Conservation (phyloP, 2,888 invertebrate species). For the Agelastica alni region DNA sequence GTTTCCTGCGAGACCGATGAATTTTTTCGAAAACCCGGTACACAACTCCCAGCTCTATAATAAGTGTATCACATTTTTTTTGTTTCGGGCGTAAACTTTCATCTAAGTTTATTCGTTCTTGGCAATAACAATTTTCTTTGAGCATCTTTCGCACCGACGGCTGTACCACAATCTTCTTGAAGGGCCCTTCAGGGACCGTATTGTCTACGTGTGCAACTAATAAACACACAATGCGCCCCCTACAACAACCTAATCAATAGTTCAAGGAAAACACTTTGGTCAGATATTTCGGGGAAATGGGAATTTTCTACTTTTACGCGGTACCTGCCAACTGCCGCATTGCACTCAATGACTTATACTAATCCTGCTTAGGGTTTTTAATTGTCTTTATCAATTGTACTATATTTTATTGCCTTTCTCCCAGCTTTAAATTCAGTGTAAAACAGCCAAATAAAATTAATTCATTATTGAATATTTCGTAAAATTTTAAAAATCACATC, state of each 20-base stretch:
- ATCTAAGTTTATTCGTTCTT: conserved; percentile 26
- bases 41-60: conserved; percentile 19
- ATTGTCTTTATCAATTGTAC: no score
- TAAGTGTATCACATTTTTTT: conserved; percentile 20
- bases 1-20: background rate
- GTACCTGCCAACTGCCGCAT: background rate
- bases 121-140: conserved; percentile 47
- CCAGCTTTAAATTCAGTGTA: no score
- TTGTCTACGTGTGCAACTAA: conserved; percentile 46
- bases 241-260: conserved; percentile 35
- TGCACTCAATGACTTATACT: no score
- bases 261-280: conserved; percentile 28
- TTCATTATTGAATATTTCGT: no score
- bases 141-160: conserved; percentile 31
- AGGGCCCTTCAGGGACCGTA: conserved; percentile 50
- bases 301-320: conserved; percentile 22
- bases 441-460: no score
- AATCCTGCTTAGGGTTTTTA: no score
- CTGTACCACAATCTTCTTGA: conserved; percentile 48
- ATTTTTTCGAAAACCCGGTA: conserved; percentile 14
- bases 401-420: no score
- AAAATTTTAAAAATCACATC: no score
- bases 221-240: conserved; percentile 45
- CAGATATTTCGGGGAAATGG: conserved; percentile 23
- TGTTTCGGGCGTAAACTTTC: conserved; percentile 19